These are phyloP conservation scores for Chionis minor DNA, from an alignment of 2,113 vertebrate genomes.

Conservation along the genomic window DNA sequence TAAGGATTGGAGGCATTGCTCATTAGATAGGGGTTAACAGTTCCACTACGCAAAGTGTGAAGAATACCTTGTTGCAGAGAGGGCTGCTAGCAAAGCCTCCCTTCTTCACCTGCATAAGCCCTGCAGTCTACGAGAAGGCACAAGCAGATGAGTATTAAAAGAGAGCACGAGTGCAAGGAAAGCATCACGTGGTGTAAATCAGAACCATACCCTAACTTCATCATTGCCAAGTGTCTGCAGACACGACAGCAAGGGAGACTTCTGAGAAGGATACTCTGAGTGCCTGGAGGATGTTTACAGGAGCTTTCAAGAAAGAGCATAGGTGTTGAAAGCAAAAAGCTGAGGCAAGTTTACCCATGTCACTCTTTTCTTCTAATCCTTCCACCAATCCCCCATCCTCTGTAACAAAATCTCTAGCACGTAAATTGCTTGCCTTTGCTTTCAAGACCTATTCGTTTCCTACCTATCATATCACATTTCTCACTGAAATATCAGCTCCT, in stretches of 20 bases:
- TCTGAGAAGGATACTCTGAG: neutral
- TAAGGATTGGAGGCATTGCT: neutral
- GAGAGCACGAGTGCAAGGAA: neutral
- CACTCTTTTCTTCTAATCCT: neutral
- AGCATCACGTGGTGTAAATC: neutral
- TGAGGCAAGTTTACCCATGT: neutral
- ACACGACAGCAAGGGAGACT: neutral
- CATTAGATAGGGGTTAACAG: neutral
- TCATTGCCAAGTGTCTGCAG: neutral
- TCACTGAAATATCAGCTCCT: slow-evolving; percentile 48
- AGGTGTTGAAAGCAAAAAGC: neutral
- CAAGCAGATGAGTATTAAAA: neutral
- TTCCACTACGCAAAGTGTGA: neutral
- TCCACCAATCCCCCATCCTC: neutral
- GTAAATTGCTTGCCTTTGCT: neutral
- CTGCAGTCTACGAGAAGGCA: neutral
- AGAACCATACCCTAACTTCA: neutral
- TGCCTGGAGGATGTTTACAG: neutral
- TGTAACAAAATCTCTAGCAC: neutral
- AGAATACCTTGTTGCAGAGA: neutral
- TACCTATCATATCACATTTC: slow-evolving; percentile 40
- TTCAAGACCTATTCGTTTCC: slow-evolving; percentile 20
- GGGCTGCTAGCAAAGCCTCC: neutral
- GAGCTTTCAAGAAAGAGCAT: neutral
- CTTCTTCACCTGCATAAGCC: neutral